A percentile compares a stretch with the other conserved stretches of the same genome.
These are phyloP conservation scores for Dromas ardeola DNA, from an alignment of 2,113 vertebrate genomes.

Conservation along the genomic window DNA sequence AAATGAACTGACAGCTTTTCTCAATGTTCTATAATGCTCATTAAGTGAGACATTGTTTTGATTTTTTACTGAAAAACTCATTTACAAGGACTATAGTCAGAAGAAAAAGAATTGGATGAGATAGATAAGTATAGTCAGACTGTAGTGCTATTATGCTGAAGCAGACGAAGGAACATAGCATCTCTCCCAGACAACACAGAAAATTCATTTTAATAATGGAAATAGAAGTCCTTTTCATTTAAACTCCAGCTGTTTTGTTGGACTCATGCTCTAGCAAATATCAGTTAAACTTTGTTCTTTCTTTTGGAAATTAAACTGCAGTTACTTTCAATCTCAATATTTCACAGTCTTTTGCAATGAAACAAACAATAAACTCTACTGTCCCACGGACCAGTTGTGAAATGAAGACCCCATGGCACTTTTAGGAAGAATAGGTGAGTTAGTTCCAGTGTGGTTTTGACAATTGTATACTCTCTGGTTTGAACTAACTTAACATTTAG, in stretches of 20 bases:
- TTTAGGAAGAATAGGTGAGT: conserved; percentile 50
- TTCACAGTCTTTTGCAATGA: conserved; percentile 31
- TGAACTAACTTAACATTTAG: not conserved
- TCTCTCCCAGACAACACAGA: conserved; percentile 7
- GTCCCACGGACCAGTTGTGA: not conserved
- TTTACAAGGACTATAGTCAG: not conserved
- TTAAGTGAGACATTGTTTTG: conserved; percentile 29
- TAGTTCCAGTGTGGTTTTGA: conserved; percentile 37
- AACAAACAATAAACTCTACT: conserved; percentile 13
- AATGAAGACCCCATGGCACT: conserved; percentile 28
- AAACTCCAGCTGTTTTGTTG: conserved; percentile 53
- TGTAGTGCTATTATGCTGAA: not conserved
- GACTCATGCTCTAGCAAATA: conserved; percentile 1
- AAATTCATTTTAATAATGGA: not conserved
- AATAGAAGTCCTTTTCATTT: conserved; percentile 4
- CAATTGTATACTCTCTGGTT: not conserved
- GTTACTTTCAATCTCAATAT: not conserved
- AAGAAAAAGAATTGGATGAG: conserved; percentile 3
- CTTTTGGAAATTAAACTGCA: conserved; percentile 6
- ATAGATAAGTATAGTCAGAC: not conserved
- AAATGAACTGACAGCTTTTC: conserved; percentile 7
- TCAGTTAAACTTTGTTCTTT: conserved; percentile 6
- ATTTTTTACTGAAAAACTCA: conserved; percentile 24
- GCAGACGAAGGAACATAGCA: not conserved
- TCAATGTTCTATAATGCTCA: not conserved